These are phyloP conservation scores for Pyrrhosoma nymphula DNA, from an alignment of 2,888 invertebrate genomes.

Conservation along the genomic window DNA sequence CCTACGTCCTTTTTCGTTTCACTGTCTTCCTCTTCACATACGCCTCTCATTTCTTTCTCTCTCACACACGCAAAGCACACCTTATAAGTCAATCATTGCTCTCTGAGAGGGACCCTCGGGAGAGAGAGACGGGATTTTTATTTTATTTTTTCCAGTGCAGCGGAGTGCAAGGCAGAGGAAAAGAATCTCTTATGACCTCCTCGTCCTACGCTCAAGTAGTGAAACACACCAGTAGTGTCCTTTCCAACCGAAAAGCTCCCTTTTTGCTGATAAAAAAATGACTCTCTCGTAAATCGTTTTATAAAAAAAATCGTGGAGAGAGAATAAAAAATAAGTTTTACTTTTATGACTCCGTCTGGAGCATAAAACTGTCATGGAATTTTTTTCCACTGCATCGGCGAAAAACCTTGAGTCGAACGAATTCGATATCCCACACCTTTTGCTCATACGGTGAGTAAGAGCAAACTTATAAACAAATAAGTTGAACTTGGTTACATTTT, in stretches of 20 bases:
- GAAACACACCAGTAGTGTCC: neutral
- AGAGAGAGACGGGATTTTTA: neutral
- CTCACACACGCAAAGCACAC: neutral
- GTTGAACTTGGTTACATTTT: too few relatives aligned
- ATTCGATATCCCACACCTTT: neutral
- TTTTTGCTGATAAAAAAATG: neutral
- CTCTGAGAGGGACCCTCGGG: neutral
- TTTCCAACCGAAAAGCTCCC: neutral
- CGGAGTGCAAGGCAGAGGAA: too few relatives aligned
- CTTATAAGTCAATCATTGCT: neutral
- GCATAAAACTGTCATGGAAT: neutral
- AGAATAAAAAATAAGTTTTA: neutral
- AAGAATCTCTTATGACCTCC: neutral
- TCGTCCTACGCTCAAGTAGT: neutral
- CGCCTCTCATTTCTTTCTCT: too few relatives aligned
- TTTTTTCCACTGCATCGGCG: neutral
- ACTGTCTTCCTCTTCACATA: neutral
- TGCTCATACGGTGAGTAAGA: neutral
- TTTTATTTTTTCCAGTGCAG: too few relatives aligned
- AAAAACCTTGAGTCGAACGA: neutral
- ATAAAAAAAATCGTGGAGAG: neutral
- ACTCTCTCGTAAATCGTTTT: neutral
- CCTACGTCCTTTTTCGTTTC: too few relatives aligned
- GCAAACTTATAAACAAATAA: too few relatives aligned
- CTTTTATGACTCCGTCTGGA: neutral